Evolutionary conservation across 2,113 vertebrate genomes (phyloP), one percentile per base, ranked within the genome.

Genomic region (Gorsachius goisagi): DNA sequence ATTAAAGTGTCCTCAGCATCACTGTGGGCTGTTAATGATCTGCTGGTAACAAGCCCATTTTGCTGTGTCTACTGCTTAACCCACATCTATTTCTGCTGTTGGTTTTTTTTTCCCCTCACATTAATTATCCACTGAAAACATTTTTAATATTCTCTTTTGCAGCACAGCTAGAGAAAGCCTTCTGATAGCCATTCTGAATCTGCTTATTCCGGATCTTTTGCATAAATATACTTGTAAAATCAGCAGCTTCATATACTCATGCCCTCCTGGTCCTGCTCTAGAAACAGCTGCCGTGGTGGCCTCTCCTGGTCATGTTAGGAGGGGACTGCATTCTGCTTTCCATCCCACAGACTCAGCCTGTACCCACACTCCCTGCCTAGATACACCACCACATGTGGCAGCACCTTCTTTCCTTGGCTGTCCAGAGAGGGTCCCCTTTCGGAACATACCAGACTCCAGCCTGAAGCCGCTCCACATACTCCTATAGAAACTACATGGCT

Each of bases 1-100:
- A 88, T 95, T 96, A 78, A 96, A 94, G 73, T 56, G 69, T 85
- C 49, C 77, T 89, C 44, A 69, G 56, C 39, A 71, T 71, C 69
- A 73, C 66, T 62, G 26, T 32, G 26, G 41, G 66, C 45, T 95
- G 52, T 58, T 96, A 95, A 91, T 75, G 62, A 96, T 63, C 74
- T 91, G 28, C 27, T 74, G 20, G 28, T 56, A 88, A 80, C 24
- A 79, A 79, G 66, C 58, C 41, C 2, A 4, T 90, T 95, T 90
- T 88, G n/a, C 64, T 81, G 3, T 56, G 53, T 84, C 45, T 93
- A 26, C 39, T 82, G 58, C 67, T 94, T 73, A 92, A 82, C 37
- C 6, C 41, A 62, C 50, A 67, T 64, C n/a, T 86, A 69, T 92
- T 96, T 92, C 68, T 92, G n/a, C 24, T 62, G 15, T 44, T 44